phyloP scores from a whole-genome alignment of 2,888 invertebrate genomes.

The Heliconius ethilla region DNA sequence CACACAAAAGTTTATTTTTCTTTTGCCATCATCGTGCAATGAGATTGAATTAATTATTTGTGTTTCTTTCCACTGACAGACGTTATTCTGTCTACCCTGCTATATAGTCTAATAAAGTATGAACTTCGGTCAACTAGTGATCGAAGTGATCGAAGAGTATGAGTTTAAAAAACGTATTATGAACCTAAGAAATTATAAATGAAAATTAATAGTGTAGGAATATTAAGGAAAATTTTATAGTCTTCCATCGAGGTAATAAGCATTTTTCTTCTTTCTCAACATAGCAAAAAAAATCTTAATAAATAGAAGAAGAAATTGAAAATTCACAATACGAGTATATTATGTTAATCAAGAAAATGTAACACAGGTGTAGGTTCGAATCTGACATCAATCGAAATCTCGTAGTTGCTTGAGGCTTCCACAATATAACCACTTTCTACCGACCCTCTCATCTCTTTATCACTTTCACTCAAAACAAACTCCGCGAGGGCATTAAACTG shows the following conservation, averaged over 20 bases:
- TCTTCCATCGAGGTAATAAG: not conserved
- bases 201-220: no score
- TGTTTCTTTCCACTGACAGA: not conserved
- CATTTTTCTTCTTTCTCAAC: not conserved
- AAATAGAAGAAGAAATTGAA: not conserved
- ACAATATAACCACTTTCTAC: constrained; percentile 45
- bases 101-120: no score
- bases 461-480: constrained; percentile 43
- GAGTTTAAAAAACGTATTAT: no score
- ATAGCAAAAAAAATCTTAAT: not conserved
- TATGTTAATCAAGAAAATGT: not conserved
- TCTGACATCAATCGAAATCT: constrained; percentile 6
- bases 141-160: no score
- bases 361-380: not conserved
- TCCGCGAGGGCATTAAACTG: constrained; percentile 20
- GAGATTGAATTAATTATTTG: not conserved
- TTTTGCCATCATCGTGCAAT: not conserved
- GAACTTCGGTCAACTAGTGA: no score
- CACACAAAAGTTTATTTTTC: not conserved
- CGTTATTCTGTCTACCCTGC: no score
- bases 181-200: no score
- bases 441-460: constrained; percentile 38
- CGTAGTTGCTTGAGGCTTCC: constrained; percentile 15
- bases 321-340: not conserved
- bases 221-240: not conserved